Conservation (phyloP, 1,140 invertebrate species). For the Nasonia longicornis region DNA sequence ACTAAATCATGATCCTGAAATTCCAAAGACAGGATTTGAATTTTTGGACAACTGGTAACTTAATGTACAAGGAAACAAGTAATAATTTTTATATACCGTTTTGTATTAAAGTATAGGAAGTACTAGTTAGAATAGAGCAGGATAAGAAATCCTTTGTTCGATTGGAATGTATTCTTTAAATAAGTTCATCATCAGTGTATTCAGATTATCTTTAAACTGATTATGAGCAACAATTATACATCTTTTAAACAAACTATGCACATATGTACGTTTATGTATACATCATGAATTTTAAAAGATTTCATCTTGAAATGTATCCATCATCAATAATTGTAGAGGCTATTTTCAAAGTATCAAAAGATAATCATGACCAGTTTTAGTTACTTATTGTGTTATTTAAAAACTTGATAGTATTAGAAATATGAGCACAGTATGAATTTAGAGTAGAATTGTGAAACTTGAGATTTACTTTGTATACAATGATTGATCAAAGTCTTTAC, state of each 20-base stretch:
- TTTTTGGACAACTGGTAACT: constrained; percentile 80
- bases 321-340: not conserved
- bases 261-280: not conserved
- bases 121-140: not conserved
- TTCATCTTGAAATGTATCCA: not conserved
- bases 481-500: not conserved
- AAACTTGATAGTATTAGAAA: not conserved
- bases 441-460: not conserved
- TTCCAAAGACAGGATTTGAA: constrained; percentile 81
- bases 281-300: not conserved
- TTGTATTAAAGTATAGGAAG: constrained; percentile 1
- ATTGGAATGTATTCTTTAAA: not conserved
- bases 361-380: constrained; percentile 20
- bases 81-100: not conserved
- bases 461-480: not conserved
- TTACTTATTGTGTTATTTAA: not conserved
- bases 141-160: not conserved
- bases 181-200: no score
- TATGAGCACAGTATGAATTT: not conserved
- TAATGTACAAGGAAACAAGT: not conserved
- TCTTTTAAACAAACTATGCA: not conserved
- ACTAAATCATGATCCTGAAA: constrained; percentile 64
- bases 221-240: not conserved
- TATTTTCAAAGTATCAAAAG: constrained; percentile 15
- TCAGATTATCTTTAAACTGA: not conserved